These are phyloP conservation scores for Thymelicus sylvestris DNA, from an alignment of 2,888 invertebrate species.

Conservation along the genomic window DNA sequence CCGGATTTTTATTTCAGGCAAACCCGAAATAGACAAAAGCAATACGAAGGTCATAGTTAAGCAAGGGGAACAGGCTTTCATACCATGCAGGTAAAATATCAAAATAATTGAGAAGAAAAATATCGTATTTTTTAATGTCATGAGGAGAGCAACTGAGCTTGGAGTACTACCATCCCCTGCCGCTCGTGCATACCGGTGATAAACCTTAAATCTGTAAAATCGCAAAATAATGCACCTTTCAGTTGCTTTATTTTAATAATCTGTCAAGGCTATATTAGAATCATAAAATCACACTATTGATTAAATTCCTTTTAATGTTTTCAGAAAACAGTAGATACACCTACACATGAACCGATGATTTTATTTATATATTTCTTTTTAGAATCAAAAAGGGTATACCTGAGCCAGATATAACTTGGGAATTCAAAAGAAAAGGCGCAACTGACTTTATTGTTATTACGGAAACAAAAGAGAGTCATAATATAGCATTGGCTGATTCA, in stretches of 20 bases:
- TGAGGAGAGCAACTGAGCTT: too few relatives aligned
- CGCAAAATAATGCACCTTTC: too few relatives aligned
- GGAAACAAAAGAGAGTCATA: not conserved
- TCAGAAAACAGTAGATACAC: too few relatives aligned
- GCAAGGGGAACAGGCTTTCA: not conserved
- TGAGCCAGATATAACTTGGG: not conserved
- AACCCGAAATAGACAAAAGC: conserved; percentile 11
- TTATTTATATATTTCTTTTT: not conserved
- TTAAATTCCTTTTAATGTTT: too few relatives aligned
- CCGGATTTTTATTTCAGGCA: conserved; percentile 1
- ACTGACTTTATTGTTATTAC: not conserved
- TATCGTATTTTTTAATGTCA: too few relatives aligned
- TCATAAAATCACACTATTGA: too few relatives aligned
- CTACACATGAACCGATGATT: too few relatives aligned
- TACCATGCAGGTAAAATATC: conserved; percentile 17
- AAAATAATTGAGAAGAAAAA: conserved; percentile 11
- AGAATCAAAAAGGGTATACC: not conserved
- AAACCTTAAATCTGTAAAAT: too few relatives aligned
- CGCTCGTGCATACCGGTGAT: too few relatives aligned
- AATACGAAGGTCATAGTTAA: not conserved
- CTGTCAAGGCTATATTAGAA: too few relatives aligned
- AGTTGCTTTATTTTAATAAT: too few relatives aligned
- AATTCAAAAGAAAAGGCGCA: not conserved
- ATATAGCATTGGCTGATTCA: not conserved
- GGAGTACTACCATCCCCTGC: too few relatives aligned